These are phyloP conservation scores for Halcyon chelicuti DNA, from an alignment of 2,797 vertebrate genomes.

Conservation along the genomic window DNA sequence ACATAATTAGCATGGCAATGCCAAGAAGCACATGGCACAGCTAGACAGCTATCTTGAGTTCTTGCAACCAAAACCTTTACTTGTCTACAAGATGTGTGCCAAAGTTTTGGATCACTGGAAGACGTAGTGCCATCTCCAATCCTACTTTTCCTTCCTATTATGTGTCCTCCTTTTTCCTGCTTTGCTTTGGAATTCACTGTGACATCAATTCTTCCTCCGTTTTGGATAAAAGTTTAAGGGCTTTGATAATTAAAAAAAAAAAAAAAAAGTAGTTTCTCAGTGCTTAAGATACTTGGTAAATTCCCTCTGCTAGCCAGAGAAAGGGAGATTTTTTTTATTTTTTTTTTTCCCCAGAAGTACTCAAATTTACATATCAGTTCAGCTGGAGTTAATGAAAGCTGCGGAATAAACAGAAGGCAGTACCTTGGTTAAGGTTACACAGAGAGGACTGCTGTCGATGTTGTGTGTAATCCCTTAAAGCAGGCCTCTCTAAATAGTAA, in stretches of 20 bases:
- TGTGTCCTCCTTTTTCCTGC: neutral
- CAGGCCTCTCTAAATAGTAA: neutral
- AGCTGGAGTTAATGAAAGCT: neutral
- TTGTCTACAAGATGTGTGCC: neutral
- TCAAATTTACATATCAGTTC: neutral
- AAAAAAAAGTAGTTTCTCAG: neutral
- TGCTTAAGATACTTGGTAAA: neutral
- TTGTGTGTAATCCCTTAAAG: neutral
- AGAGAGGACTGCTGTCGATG: neutral
- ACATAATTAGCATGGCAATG: neutral
- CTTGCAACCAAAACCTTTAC: neutral
- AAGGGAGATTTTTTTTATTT: neutral
- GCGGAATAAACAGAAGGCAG: neutral
- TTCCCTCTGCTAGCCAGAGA: neutral
- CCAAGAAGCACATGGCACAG: neutral
- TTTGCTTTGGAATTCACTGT: neutral
- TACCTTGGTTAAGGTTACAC: neutral
- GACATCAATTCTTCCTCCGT: neutral
- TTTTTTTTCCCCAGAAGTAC: neutral
- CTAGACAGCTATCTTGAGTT: neutral
- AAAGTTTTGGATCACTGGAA: neutral
- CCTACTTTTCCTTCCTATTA: neutral
- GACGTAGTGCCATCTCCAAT: neutral
- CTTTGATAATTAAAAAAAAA: neutral
- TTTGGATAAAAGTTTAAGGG: neutral